phyloP scores from a whole-genome alignment of 2,888 invertebrate genomes.

The Xestoiulus laeticollis region DNA sequence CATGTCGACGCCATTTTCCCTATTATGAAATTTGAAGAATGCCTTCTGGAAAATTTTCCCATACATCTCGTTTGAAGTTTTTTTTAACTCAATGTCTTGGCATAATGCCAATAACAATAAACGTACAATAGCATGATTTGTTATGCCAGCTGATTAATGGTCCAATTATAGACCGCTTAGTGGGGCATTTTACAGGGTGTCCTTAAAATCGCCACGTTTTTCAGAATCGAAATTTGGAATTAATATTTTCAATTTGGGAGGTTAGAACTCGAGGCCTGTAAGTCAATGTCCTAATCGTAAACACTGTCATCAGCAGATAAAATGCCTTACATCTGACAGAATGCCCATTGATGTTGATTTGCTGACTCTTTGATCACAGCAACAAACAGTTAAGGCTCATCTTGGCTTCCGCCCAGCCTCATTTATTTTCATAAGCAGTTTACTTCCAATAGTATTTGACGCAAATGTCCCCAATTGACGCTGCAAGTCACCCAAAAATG shows the following conservation, averaged over 20 bases:
- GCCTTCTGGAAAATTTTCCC: background rate
- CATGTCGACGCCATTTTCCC: background rate
- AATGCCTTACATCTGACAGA: no score
- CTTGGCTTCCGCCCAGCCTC: no score
- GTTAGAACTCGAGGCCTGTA: background rate
- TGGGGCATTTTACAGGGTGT: background rate
- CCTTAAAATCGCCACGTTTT: background rate
- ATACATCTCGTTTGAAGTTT: no score
- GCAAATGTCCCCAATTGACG: background rate
- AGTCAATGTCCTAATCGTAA: background rate
- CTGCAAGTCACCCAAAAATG: background rate
- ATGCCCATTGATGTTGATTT: no score
- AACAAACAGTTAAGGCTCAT: no score
- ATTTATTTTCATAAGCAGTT: no score
- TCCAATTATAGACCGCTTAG: background rate
- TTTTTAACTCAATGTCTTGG: background rate
- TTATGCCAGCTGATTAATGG: background rate
- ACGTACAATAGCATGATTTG: background rate
- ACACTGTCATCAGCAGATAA: no score
- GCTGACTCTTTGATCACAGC: no score
- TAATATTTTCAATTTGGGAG: background rate
- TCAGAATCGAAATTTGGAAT: background rate
- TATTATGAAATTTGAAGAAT: background rate
- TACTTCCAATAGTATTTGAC: no score
- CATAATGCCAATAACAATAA: constrained; percentile 2